These are phyloP conservation scores for Norana najaformis DNA, from an alignment of 2,888 invertebrate species.

Conservation along the genomic window DNA sequence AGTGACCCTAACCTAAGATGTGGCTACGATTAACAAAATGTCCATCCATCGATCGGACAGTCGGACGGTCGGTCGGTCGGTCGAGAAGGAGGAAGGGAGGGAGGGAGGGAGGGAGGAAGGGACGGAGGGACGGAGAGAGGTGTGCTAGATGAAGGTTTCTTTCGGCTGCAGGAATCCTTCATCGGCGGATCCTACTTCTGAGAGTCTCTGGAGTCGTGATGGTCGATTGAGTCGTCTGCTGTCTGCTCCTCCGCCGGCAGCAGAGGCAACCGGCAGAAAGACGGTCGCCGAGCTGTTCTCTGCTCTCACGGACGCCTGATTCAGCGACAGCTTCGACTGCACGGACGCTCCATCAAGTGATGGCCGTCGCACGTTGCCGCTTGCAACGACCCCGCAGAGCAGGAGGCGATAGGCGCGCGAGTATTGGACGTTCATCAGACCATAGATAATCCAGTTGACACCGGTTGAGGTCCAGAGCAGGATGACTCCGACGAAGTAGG, in stretches of 20 bases:
- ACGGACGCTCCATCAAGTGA: background rate
- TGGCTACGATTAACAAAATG: no score
- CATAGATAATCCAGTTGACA: constrained; percentile 44
- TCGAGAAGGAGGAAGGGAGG: background rate
- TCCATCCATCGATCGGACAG: no score
- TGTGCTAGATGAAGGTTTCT: background rate
- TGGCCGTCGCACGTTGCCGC: background rate
- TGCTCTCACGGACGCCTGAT: background rate
- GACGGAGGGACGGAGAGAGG: background rate
- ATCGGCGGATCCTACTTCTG: background rate
- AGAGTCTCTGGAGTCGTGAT: background rate
- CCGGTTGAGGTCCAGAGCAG: constrained; percentile 40
- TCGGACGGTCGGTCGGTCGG: background rate
- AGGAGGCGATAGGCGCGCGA: constrained; percentile 37
- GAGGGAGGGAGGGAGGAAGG: background rate
- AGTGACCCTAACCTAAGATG: no score
- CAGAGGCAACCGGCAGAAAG: background rate
- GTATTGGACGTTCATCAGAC: constrained; percentile 41
- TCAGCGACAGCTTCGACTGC: background rate
- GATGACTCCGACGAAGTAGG: constrained; percentile 39
- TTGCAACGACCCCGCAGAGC: background rate
- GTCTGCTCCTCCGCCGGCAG: background rate
- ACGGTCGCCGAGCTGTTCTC: no score
- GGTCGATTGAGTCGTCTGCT: background rate
- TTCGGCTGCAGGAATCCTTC: background rate